These are phyloP conservation scores for Hypselothyrea guttata DNA, from an alignment of 2,888 invertebrate genomes.

Conservation along the genomic window DNA sequence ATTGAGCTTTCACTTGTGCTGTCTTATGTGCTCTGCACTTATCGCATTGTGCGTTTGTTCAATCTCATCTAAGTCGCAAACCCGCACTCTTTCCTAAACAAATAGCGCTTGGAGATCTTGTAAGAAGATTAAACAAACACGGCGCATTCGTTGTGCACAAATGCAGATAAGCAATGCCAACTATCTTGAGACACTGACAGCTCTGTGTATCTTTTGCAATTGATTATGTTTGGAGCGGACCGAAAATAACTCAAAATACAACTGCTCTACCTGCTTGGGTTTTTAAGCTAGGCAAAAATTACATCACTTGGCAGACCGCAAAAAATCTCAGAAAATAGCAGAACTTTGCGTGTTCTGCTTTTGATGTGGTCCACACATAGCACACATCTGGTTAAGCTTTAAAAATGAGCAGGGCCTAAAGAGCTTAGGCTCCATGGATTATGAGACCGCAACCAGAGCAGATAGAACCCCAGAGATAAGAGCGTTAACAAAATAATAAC, in stretches of 20 bases:
- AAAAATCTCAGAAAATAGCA: background rate
- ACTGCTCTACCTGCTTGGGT: background rate
- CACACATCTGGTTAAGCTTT: slow-evolving; percentile 46
- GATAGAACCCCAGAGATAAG: slow-evolving; percentile 57
- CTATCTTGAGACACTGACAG: too few relatives aligned
- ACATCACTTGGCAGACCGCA: too few relatives aligned
- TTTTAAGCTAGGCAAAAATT: too few relatives aligned
- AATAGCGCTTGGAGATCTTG: too few relatives aligned
- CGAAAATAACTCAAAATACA: background rate
- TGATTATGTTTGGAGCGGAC: background rate
- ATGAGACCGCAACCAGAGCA: slow-evolving; percentile 39
- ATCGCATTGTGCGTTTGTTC: too few relatives aligned
- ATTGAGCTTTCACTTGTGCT: too few relatives aligned
- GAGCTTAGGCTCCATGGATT: slow-evolving; percentile 52
- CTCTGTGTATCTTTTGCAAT: background rate
- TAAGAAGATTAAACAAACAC: too few relatives aligned
- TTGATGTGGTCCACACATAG: background rate
- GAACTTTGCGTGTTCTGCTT: background rate
- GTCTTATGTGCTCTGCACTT: too few relatives aligned
- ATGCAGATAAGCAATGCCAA: too few relatives aligned
- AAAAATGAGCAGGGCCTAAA: slow-evolving; percentile 57
- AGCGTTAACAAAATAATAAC: slow-evolving; percentile 74
- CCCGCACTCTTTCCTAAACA: too few relatives aligned
- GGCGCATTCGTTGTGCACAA: too few relatives aligned
- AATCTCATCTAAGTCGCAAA: too few relatives aligned